phyloP scores from a whole-genome alignment of 2,888 invertebrate species.

The Cinara cedri region DNA sequence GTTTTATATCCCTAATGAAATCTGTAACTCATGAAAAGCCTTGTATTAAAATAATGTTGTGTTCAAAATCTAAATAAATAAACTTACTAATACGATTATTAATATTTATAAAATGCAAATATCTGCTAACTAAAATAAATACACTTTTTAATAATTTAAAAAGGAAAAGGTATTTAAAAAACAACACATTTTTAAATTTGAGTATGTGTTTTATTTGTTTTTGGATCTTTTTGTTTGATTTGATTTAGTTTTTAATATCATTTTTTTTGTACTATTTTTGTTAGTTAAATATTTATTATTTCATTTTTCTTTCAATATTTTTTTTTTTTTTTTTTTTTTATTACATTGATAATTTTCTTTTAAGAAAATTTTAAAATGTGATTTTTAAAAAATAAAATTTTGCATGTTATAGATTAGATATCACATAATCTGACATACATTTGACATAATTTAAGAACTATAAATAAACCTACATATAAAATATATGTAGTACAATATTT shows the following conservation, averaged over 20 bases:
- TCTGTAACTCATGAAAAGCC: too few species aligned
- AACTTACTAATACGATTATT: background rate
- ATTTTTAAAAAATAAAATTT: slow-evolving; percentile 8
- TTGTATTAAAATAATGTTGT: too few species aligned
- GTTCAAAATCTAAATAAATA: background rate
- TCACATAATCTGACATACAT: background rate
- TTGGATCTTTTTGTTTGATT: background rate
- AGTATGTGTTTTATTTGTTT: slow-evolving; percentile 27
- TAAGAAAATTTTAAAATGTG: background rate
- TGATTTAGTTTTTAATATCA: background rate
- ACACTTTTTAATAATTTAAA: background rate
- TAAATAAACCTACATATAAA: slow-evolving; percentile 27
- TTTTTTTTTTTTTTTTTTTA: slow-evolving; percentile 3
- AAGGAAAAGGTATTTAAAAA: slow-evolving; percentile 19
- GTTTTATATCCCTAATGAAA: too few species aligned
- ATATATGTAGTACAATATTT: slow-evolving; percentile 28
- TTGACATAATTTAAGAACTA: slow-evolving; percentile 18
- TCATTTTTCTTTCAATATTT: background rate
- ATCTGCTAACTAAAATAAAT: background rate
- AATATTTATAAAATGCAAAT: background rate
- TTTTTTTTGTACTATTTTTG: slow-evolving; percentile 7
- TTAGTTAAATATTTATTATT: background rate
- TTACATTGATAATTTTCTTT: background rate
- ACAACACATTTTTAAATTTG: slow-evolving; percentile 32
- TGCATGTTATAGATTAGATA: background rate